Evolutionary conservation across 2,113 vertebrate species (phyloP), one percentile per base, ranked within the genome.

Genomic region (Dromaius novaehollandiae): DNA sequence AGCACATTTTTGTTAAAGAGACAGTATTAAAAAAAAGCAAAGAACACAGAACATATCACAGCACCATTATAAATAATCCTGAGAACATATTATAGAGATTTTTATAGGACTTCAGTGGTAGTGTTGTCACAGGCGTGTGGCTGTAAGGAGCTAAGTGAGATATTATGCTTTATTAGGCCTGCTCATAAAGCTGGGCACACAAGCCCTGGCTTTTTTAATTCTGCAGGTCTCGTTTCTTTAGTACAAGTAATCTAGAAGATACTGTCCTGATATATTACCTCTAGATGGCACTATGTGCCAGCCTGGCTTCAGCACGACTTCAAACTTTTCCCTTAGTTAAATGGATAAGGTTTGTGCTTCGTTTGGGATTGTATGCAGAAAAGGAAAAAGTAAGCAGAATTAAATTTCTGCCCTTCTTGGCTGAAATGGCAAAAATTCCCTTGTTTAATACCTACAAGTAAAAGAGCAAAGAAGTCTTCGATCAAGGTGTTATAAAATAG

Each of bases 201-300:
- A 32, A 78, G 3, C 5, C 20, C 2, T 40, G 18, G 8, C 11
- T 11, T 36, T 7, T 58, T 74, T 82, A 22, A 36, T 21, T 36
- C 30, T 38, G 9, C 12, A 32, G 78, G 48, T 36, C 19, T 36
- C 16, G 16, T 25, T 28, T 4, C 44, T 51, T 7, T 3, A 16
- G 17, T 8, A 0, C 3, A 48, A 21, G 9, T 4, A 5, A 21
- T 3, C n/a, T 75, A 25, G 77, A 32, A 55, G 56, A 3, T 46
- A 56, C 21, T 32, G 42, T 89, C 91, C 48, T 48, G 8, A 25
- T 11, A 38, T 25, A 0, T 90, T 38, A n/a, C 94, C 97, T 83
- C 94, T 97, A 97, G 97, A 89, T 96, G 97, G 96, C 96, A 92
- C 92, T 96, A 93, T 91, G 18, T 76, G 79, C 92, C 92, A 97